Evolutionary conservation across 2,797 vertebrate species (phyloP).

Genomic region (Micromesistius poutassou): DNA sequence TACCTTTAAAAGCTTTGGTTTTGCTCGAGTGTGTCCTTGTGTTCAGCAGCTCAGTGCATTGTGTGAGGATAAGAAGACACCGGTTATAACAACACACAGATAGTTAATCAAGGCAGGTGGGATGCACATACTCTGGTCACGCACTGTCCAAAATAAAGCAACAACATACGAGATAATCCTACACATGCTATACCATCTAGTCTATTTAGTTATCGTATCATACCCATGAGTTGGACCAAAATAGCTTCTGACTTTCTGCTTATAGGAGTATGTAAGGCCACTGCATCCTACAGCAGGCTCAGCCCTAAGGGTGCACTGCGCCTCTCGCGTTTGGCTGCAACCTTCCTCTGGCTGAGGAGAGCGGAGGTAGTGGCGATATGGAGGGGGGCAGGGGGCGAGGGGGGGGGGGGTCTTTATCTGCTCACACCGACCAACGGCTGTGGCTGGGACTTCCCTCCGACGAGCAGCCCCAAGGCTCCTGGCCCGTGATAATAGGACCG

Average conservation of each 20-base stretch:
- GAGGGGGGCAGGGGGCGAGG: constrained; percentile 25
- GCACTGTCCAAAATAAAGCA: neutral
- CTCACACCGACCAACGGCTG: constrained; percentile 69
- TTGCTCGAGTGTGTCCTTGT: neutral
- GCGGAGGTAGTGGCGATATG: constrained; percentile 6
- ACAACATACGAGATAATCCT: neutral
- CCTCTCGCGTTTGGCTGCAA: constrained; percentile 44
- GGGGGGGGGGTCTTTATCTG: constrained; percentile 69
- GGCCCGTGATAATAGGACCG: constrained; percentile 71
- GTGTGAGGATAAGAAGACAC: neutral
- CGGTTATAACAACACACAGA: neutral
- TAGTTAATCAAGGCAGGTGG: neutral
- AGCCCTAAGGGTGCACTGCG: constrained; percentile 50
- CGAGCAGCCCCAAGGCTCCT: constrained; percentile 53
- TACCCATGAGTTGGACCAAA: neutral
- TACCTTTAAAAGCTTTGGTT: neutral
- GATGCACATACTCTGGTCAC: neutral
- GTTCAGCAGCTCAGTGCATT: neutral
- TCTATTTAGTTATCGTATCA: neutral
- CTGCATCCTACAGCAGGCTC: constrained; percentile 39
- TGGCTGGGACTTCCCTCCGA: constrained; percentile 56
- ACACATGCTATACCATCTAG: neutral
- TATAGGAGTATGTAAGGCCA: constrained; percentile 19
- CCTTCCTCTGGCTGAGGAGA: constrained; percentile 47
- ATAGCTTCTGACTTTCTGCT: constrained; percentile 29